Conservation (phyloP, 1,140 invertebrate species). For the Linepithema humile region DNA sequence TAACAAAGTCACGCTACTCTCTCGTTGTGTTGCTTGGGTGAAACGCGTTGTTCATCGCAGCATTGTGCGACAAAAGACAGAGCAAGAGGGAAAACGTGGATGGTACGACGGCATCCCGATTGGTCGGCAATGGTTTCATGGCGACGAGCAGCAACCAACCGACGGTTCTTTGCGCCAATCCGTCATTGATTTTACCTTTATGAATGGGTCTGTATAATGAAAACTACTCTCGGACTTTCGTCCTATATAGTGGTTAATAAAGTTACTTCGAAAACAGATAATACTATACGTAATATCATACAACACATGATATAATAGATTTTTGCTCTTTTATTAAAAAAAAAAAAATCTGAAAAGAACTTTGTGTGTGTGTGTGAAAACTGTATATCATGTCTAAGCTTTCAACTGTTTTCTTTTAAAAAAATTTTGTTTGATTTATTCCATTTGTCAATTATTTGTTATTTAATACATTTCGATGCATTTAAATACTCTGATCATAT, state of each 20-base stretch:
- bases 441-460: neutral
- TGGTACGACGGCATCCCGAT: conserved; percentile 15
- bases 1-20: conserved; percentile 9
- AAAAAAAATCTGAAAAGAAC: neutral
- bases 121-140: conserved; percentile 59
- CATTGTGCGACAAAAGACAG: neutral
- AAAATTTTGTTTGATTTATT: neutral
- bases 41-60: conserved; percentile 2
- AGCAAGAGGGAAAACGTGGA: conserved; percentile 24
- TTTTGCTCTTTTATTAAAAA: neutral
- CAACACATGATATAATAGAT: neutral
- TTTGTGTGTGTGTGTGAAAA: too few relatives aligned
- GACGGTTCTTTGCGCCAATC: conserved; percentile 63
- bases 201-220: conserved; percentile 65
- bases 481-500: neutral
- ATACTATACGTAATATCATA: neutral
- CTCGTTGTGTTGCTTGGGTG: neutral
- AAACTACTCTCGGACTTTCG: conserved; percentile 4
- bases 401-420: neutral
- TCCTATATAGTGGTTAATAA: neutral
- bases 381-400: neutral
- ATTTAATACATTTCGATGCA: neutral
- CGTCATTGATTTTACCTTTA: conserved; percentile 72
- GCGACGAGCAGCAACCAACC: conserved; percentile 60
- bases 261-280: neutral